Percentiles rank a stretch among this genome's conserved stretches.
Evolutionary conservation across 2,113 vertebrate genomes (phyloP).

Genomic region (Brevimyrus niger): DNA sequence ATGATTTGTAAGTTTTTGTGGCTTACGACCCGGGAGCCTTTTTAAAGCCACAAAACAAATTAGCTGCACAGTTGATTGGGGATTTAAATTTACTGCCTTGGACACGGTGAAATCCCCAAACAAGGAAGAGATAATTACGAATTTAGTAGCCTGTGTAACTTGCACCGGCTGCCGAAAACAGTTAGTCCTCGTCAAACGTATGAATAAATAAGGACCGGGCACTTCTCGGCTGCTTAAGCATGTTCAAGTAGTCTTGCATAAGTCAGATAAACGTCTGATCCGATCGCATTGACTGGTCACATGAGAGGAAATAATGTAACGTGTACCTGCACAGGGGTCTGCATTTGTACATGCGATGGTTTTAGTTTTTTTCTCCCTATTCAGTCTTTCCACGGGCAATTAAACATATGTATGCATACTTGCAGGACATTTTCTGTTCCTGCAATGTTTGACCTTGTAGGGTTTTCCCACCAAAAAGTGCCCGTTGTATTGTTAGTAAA

Average conservation of each 20-base stretch:
- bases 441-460: neutral
- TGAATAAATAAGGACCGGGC: neutral
- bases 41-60: neutral
- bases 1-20: neutral
- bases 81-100: neutral
- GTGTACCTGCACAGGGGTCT: neutral
- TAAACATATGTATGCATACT: neutral
- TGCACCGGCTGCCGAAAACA: neutral
- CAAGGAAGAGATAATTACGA: neutral
- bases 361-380: neutral
- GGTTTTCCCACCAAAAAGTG: neutral
- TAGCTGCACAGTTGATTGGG: neutral
- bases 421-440: neutral
- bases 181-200: neutral
- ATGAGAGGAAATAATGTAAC: neutral
- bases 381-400: neutral
- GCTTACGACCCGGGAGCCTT: neutral
- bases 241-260: neutral
- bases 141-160: conserved; percentile 4
- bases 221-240: neutral
- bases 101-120: neutral
- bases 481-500: neutral
- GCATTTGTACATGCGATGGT: neutral
- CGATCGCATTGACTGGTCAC: neutral
- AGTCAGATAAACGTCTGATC: neutral